phyloP scores from a whole-genome alignment of 2,888 invertebrate genomes.

The Dryobota labecula region DNA sequence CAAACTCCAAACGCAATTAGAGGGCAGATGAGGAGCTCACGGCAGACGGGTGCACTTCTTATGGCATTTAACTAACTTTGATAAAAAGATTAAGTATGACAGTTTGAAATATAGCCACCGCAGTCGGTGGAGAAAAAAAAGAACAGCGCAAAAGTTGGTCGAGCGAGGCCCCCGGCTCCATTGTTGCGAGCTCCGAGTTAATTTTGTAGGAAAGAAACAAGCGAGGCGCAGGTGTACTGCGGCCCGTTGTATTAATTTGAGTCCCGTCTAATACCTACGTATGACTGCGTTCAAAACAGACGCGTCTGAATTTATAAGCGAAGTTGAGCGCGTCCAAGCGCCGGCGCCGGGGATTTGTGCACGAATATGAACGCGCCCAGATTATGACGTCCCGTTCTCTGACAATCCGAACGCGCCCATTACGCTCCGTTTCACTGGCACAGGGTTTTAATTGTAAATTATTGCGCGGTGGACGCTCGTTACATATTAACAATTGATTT shows the following conservation, averaged over 20 bases:
- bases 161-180: conserved; percentile 77
- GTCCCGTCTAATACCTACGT: conserved; percentile 87
- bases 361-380: conserved; percentile 79
- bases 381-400: conserved; percentile 83
- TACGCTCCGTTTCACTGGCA: conserved; percentile 73
- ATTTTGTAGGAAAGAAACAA: conserved; percentile 88
- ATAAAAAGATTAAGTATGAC: conserved; percentile 91
- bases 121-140: conserved; percentile 84
- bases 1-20: conserved; percentile 86
- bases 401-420: conserved; percentile 75
- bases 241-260: conserved; percentile 87
- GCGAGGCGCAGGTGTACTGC: conserved; percentile 85
- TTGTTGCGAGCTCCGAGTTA: conserved; percentile 87
- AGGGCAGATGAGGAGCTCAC: conserved; percentile 82
- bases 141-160: conserved; percentile 86
- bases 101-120: conserved; percentile 90
- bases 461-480: conserved; percentile 74
- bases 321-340: conserved; percentile 80
- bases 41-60: conserved; percentile 88
- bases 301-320: conserved; percentile 85
- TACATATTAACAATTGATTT: conserved; percentile 86
- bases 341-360: conserved; percentile 73
- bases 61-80: conserved; percentile 89
- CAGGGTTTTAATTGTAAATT: conserved; percentile 84
- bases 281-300: conserved; percentile 82